Conservation (phyloP, 2,797 vertebrate genomes). For the Protosalanx chinensis region DNA sequence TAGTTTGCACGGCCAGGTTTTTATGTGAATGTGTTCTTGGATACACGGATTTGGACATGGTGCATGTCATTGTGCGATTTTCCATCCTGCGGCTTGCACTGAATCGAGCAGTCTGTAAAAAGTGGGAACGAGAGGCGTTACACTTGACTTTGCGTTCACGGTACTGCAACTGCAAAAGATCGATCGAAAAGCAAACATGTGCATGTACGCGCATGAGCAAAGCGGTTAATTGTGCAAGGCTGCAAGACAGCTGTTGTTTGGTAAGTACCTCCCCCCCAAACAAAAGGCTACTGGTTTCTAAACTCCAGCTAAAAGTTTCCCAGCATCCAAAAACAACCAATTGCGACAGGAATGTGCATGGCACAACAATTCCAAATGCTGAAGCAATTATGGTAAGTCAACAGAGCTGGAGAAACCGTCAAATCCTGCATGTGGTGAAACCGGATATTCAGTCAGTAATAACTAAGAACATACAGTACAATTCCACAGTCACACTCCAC, state of each 20-base stretch:
- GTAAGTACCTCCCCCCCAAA: background rate
- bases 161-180: constrained; percentile 20
- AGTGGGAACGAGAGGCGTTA: background rate
- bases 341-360: constrained; percentile 14
- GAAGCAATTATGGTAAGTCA: constrained; percentile 29
- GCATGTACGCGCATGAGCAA: constrained; percentile 7
- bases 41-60: background rate
- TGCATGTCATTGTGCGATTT: background rate
- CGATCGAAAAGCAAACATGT: constrained; percentile 9
- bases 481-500: no score
- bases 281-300: constrained; percentile 22
- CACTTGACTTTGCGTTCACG: constrained; percentile 3
- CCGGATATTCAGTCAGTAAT: background rate
- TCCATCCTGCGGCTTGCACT: background rate
- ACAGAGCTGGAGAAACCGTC: constrained; percentile 12
- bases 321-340: constrained; percentile 26
- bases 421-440: constrained; percentile 1
- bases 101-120: background rate
- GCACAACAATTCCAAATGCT: constrained; percentile 30
- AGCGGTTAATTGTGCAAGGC: background rate
- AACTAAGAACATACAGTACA: background rate
- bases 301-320: constrained; percentile 20
- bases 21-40: background rate
- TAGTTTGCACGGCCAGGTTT: background rate
- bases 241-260: constrained; percentile 23